These are phyloP conservation scores for Nesoenas mayeri DNA, from an alignment of 2,113 vertebrate species.

Conservation along the genomic window DNA sequence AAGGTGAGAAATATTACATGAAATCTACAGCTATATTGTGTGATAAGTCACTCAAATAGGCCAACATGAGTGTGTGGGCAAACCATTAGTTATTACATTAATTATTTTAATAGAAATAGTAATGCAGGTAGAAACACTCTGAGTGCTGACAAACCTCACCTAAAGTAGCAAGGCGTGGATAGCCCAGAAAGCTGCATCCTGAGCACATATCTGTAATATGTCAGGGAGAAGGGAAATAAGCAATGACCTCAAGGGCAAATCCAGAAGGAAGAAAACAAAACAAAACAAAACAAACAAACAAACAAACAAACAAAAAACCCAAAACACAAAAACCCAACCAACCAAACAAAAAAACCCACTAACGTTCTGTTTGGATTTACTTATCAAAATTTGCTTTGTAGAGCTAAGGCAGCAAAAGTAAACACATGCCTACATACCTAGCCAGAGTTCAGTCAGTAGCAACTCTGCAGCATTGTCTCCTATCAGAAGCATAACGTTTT, in stretches of 20 bases:
- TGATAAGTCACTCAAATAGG: neutral
- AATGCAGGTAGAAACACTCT: neutral
- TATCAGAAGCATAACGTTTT: neutral
- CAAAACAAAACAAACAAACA: neutral
- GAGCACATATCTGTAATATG: neutral
- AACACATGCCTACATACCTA: neutral
- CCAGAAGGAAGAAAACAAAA: neutral
- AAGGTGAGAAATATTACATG: neutral
- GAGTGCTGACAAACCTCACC: neutral
- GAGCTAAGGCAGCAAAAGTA: neutral
- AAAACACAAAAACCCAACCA: neutral
- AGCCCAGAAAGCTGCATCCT: neutral
- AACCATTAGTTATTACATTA: neutral
- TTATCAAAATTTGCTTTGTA: slow-evolving; percentile 23
- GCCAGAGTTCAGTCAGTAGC: neutral
- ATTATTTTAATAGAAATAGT: neutral
- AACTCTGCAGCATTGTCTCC: neutral
- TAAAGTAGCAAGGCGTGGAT: neutral
- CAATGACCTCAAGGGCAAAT: neutral
- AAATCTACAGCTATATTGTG: neutral
- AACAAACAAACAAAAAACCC: neutral
- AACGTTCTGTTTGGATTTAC: neutral
- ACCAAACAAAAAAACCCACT: no score
- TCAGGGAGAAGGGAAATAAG: neutral
- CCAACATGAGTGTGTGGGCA: neutral